Evolutionary conservation across 2,113 vertebrate species (phyloP).

Genomic region (Tragelaphus scriptus): DNA sequence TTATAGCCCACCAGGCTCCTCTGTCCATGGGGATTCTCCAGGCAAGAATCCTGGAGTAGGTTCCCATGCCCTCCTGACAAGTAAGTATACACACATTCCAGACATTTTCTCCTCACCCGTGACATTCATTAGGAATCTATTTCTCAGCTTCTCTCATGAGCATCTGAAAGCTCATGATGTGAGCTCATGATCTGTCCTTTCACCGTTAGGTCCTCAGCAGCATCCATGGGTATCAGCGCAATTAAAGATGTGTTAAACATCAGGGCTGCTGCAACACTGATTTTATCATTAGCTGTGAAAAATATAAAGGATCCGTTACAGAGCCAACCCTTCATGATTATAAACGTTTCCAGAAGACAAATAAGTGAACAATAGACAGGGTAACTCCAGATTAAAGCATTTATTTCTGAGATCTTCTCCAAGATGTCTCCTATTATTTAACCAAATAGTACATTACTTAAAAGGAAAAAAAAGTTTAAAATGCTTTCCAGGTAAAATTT

Average conservation of each 20-base stretch:
- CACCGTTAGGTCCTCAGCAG: background rate
- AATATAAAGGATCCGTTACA: constrained; percentile 6
- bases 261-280: background rate
- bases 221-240: background rate
- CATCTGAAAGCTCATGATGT: background rate
- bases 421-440: background rate
- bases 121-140: background rate
- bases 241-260: constrained; percentile 4
- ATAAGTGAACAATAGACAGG: background rate
- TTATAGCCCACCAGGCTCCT: background rate
- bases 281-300: constrained; percentile 24
- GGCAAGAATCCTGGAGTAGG: background rate
- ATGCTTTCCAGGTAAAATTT: background rate
- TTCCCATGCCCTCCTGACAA: background rate
- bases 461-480: background rate
- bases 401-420: background rate
- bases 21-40: background rate
- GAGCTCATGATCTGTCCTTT: background rate
- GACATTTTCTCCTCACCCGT: background rate
- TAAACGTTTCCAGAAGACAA: constrained; percentile 10
- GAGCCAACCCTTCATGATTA: background rate
- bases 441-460: background rate
- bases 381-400: background rate
- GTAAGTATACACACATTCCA: background rate
- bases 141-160: background rate